phyloP scores from a whole-genome alignment of 2,797 vertebrate genomes.

The Chrysocyon brachyurus region DNA sequence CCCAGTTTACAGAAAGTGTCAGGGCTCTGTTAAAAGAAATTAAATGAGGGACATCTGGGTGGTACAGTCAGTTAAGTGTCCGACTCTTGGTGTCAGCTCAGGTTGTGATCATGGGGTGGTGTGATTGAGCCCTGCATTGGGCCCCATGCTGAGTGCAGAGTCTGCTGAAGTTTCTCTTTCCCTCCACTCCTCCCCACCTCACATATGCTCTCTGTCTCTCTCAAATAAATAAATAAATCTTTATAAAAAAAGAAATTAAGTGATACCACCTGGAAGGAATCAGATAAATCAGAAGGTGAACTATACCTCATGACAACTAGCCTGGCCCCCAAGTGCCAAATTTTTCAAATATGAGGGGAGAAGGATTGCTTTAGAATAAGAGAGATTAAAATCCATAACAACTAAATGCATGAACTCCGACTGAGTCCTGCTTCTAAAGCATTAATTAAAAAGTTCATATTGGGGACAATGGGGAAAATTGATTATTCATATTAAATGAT shows the following conservation, averaged over 20 bases:
- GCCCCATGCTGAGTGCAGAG: neutral
- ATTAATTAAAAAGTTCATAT: neutral
- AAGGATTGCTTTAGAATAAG: constrained; percentile 35
- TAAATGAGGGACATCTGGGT: neutral
- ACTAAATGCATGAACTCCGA: neutral
- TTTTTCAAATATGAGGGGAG: neutral
- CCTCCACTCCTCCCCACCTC: neutral
- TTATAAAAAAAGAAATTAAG: neutral
- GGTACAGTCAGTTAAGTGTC: neutral
- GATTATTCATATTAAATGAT: constrained; percentile 37
- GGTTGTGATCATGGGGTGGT: neutral
- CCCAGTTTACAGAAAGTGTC: neutral
- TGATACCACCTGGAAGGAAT: neutral
- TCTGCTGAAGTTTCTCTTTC: neutral
- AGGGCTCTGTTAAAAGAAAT: neutral
- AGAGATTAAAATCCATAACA: neutral
- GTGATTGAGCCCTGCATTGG: accelerated
- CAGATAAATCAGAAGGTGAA: constrained; percentile 33
- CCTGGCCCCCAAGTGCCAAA: neutral
- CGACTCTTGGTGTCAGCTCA: neutral
- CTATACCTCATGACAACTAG: neutral
- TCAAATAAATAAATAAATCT: neutral
- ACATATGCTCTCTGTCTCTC: neutral
- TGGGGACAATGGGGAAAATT: neutral
- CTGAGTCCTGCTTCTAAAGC: neutral